phyloP scores from a whole-genome alignment of 2,797 vertebrate species.

The Sus cebifrons region DNA sequence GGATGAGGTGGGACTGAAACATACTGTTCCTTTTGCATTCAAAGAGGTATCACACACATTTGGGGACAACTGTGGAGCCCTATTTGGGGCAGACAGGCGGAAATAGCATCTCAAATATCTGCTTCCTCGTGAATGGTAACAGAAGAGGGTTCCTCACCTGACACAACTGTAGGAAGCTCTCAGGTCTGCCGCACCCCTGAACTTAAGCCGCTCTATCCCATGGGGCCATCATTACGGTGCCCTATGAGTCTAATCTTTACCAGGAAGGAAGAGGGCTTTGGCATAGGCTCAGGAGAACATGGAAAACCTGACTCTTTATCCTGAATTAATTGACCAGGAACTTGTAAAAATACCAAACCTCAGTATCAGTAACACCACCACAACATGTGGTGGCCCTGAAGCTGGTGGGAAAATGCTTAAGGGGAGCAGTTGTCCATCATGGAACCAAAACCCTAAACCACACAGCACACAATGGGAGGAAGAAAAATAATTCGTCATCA shows the following conservation, averaged over 20 bases:
- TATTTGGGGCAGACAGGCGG: constrained; percentile 60
- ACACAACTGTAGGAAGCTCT: background rate
- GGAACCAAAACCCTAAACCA: constrained; percentile 60
- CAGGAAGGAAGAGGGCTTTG: constrained; percentile 85
- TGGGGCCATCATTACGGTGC: constrained; percentile 72
- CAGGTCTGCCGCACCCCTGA: background rate
- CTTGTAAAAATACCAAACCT: constrained; percentile 62
- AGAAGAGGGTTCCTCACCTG: constrained; percentile 10
- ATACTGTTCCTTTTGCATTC: background rate
- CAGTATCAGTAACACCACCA: background rate
- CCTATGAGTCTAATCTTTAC: constrained; percentile 84
- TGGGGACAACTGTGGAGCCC: constrained; percentile 11
- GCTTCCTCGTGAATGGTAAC: background rate
- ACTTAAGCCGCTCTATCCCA: constrained; percentile 55
- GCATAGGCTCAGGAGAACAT: constrained; percentile 17
- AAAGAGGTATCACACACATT: background rate
- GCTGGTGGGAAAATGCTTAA: accelerated
- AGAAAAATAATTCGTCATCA: constrained; percentile 22
- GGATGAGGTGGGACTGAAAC: background rate
- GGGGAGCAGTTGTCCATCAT: background rate
- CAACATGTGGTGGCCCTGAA: accelerated
- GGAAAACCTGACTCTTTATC: constrained; percentile 80
- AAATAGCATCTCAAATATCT: constrained; percentile 51
- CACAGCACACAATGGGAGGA: background rate
- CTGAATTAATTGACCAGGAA: constrained; percentile 74